phyloP scores from a whole-genome alignment of 2,888 invertebrate species.

The Nowickia ferox region DNA sequence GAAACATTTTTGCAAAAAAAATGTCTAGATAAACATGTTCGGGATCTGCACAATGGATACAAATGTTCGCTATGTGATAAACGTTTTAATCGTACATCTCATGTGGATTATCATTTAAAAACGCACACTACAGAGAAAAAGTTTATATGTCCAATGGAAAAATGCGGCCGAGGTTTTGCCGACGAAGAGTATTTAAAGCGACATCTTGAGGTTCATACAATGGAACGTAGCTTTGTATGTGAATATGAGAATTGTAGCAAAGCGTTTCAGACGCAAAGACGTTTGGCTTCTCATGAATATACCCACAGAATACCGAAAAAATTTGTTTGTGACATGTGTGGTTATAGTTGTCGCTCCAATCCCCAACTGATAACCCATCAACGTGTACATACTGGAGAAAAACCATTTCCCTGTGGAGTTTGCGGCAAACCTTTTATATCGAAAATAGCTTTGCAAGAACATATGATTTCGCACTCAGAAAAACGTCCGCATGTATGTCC shows the following conservation, averaged over 20 bases:
- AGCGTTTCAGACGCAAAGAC: conserved; percentile 75
- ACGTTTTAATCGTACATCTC: conserved; percentile 41
- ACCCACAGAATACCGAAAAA: conserved; percentile 77
- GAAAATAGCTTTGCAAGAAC: conserved; percentile 77
- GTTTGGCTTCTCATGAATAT: conserved; percentile 76
- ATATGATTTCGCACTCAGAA: conserved; percentile 78
- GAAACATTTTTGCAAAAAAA: conserved; percentile 45
- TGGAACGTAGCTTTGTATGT: conserved; percentile 76
- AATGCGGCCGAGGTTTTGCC: conserved; percentile 77
- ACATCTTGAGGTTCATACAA: conserved; percentile 75
- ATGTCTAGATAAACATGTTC: conserved; percentile 61
- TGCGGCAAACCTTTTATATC: conserved; percentile 78
- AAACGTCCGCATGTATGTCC: conserved; percentile 77
- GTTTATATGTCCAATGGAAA: conserved; percentile 75
- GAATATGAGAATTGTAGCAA: conserved; percentile 77
- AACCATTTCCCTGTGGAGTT: conserved; percentile 77
- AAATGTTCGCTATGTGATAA: conserved; percentile 75
- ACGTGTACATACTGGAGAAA: conserved; percentile 78
- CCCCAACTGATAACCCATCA: conserved; percentile 77
- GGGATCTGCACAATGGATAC: conserved; percentile 59
- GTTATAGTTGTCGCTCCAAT: conserved; percentile 77
- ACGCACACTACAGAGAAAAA: conserved; percentile 76
- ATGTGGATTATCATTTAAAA: conserved; percentile 73
- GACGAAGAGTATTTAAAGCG: conserved; percentile 75
- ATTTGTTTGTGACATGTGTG: conserved; percentile 79